A percentile compares a stretch with the other conserved stretches of the same genome.
These are phyloP conservation scores for Eurytoma californica DNA, from an alignment of 2,888 invertebrate species.

Conservation along the genomic window DNA sequence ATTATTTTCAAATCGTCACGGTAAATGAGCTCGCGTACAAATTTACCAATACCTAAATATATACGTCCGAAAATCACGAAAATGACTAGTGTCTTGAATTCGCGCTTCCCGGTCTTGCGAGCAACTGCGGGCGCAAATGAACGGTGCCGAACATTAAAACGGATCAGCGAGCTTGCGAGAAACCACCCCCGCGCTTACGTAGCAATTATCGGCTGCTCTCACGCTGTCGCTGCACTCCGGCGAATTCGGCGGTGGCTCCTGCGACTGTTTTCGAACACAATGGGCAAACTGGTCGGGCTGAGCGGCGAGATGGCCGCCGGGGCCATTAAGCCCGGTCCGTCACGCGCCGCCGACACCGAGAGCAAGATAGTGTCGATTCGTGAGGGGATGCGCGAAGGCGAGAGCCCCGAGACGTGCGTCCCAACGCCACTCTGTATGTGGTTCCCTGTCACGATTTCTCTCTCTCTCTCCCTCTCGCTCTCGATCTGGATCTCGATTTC, in stretches of 20 bases:
- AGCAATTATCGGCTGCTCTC: constrained; percentile 42
- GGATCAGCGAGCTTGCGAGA: neutral
- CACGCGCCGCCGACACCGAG: constrained; percentile 8
- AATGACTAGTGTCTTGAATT: too few relatives aligned
- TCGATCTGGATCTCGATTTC: too few relatives aligned
- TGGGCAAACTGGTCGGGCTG: constrained; percentile 13
- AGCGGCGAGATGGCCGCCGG: neutral
- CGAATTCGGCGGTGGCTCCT: neutral
- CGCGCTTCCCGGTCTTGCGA: too few relatives aligned
- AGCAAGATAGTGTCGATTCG: neutral
- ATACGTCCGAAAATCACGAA: too few relatives aligned
- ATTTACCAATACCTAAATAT: too few relatives aligned
- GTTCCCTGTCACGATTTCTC: too few relatives aligned
- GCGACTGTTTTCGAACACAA: constrained; percentile 27
- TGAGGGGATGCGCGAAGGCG: neutral
- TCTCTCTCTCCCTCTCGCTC: too few relatives aligned
- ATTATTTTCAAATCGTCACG: too few relatives aligned
- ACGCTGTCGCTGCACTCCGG: constrained; percentile 5
- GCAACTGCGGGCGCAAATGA: neutral
- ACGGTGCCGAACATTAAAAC: neutral
- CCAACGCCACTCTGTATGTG: neutral
- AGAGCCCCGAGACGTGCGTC: neutral
- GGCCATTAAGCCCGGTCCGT: constrained; percentile 23
- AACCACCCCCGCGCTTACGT: constrained; percentile 10
- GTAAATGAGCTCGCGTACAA: too few relatives aligned